phyloP scores from a whole-genome alignment of 2,113 vertebrate species.

The Lepus europaeus region DNA sequence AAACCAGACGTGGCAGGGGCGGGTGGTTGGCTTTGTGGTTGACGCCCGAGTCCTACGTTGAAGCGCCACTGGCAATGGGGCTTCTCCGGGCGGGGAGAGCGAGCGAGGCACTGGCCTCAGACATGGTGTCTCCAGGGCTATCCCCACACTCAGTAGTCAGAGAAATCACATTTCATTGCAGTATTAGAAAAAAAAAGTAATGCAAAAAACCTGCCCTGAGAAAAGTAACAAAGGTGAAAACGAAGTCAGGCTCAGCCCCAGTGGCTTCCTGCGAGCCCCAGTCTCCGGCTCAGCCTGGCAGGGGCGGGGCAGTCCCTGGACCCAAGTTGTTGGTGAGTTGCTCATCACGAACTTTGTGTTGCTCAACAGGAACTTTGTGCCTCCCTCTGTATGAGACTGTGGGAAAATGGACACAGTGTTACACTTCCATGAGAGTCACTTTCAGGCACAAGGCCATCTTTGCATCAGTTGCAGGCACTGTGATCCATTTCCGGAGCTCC shows the following conservation, averaged over 20 bases:
- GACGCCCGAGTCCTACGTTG: too few relatives aligned
- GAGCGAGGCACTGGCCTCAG: neutral
- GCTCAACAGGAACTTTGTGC: too few relatives aligned
- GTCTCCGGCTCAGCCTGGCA: rapidly evolving
- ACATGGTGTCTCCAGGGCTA: neutral
- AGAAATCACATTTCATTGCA: neutral
- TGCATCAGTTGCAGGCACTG: rapidly evolving
- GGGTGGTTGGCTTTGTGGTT: too few relatives aligned
- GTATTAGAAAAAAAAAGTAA: neutral
- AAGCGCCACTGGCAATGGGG: neutral
- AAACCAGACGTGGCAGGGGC: too few relatives aligned
- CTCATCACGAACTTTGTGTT: neutral
- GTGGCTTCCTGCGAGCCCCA: too few relatives aligned
- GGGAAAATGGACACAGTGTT: neutral
- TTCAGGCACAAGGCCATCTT: neutral
- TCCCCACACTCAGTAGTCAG: rapidly evolving
- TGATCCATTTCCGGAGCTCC: neutral
- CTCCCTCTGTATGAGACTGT: neutral
- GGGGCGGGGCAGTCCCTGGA: neutral
- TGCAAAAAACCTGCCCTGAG: neutral
- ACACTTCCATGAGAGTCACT: neutral
- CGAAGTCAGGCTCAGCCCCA: neutral
- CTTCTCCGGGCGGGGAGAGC: neutral
- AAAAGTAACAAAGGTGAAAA: neutral
- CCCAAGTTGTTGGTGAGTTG: neutral